Evolutionary conservation across 2,113 vertebrate genomes (phyloP), one percentile per base, ranked within the genome.

Genomic region (Empidonax traillii): DNA sequence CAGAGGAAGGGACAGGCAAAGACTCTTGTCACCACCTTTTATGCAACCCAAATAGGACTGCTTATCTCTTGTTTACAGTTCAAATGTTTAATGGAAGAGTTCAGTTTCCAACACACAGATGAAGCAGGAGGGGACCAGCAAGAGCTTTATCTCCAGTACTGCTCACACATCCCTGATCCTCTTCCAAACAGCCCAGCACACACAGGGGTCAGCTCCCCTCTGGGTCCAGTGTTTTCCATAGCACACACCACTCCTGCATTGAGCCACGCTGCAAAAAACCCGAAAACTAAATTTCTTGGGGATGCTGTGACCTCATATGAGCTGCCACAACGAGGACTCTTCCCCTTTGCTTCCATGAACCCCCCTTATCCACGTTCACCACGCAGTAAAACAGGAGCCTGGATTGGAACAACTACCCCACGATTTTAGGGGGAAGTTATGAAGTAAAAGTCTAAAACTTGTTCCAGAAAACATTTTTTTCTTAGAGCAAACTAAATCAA

Each of bases 391-490:
- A 25, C 25, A 58, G 44, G 52, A 82, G 10, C 20, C 20, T 52
- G 37, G 27, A 33, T 58, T 72, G 59, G 31, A 90, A 56, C 31
- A 89, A 37, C 22, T 37, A 9, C 27, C 39, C 39, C 41, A 65
- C 9, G 4, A 30, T 55, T 62, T 89, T 52, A 58, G 15, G 14
- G 30, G 9, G 5, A 73, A 58, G 9, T 74, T 66, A 63, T 3
- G 68, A 66, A 63, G 10, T 41, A 63, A 65, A 63, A 65, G 10
- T 41, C 75, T 80, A 65, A 56, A 27, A 10, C 33, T 51, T 51
- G 9, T 68, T 90, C 81, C 53, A 79, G 65, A 58, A 75, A 72
- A 72, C 12, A 43, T 35, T 80, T 89, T 89, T 69, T 77, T 81
- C n/a, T 61, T 43, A 63, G 20, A 49, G 41, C 35, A 76, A 93